Base-by-base conservation (phyloP, 2,888 invertebrate species). In the Ariolimax columbianus region DNA sequence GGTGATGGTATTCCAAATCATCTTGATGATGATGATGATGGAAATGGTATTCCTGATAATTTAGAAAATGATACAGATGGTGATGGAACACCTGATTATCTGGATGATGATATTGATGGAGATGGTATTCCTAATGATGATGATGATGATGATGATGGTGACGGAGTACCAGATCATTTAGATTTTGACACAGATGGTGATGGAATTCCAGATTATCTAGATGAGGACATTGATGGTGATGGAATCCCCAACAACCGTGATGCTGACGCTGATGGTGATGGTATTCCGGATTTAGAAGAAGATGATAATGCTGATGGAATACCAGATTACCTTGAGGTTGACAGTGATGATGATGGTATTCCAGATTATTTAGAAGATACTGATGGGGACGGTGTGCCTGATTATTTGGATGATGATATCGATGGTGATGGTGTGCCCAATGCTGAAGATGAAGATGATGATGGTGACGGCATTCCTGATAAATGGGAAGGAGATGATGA, bases 221-320 rank as follows among this genome's bases (percentile, higher is more conserved):
- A 87, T 70, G 92, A 93, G 26, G 82, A 82, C 72, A 88, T 86
- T 79, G 91, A 92, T 82, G 90, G 89, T 63, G 91, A 92, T 87
- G 91, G 91, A 14, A 90, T 91, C 75, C 90, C 90, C 0, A 88
- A 91, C 77, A 73, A 88, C 51, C 83, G 86, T 70, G 88, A 88
- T 68, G 81, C 75, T 73, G 88, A 90, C 59, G 78, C 77, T 26
- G 89, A 91, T 83, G 91, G 90, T 23, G 91, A 89, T 82, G 51
- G 51, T 26, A 82, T 91, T 47, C 87, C 89, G 30, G 91, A 92
- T 63, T 88, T 84, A 85, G 72, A 90, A 75, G 72, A 82, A 23
- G 91, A 92, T 85, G 88, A 86, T 72, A 90, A 92, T 85, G 91
- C 90, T 33, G 90, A 93, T 87, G 92, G 92, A 23, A 91, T 92